Evolutionary conservation across 2,113 vertebrate species (phyloP).

Genomic region (Neomonachus schauinslandi): DNA sequence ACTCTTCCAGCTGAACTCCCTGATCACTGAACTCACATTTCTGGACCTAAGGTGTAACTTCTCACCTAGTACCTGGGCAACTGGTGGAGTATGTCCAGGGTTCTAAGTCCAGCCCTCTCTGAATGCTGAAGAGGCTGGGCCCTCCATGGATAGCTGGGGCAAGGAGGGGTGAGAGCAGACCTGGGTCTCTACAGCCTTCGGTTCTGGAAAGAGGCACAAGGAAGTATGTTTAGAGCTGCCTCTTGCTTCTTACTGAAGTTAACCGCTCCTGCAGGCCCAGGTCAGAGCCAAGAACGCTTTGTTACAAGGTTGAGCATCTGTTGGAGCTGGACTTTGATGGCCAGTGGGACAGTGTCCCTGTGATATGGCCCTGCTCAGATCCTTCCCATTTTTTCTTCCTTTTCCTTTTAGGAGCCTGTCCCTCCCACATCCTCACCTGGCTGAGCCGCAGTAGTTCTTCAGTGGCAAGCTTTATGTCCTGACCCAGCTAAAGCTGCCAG

Average conservation of each 20-base stretch:
- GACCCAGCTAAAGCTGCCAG: slow-evolving; percentile 99
- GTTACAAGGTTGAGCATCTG: background rate
- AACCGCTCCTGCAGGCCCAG: background rate
- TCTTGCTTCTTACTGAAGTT: background rate
- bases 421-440: slow-evolving; percentile 86
- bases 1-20: slow-evolving; percentile 48
- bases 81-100: background rate
- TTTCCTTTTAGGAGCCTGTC: slow-evolving; percentile 57
- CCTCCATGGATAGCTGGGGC: background rate
- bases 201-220: slow-evolving; percentile 21
- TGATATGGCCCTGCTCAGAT: slow-evolving; percentile 49
- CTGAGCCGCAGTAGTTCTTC: slow-evolving; percentile 99
- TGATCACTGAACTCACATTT: slow-evolving; percentile 36
- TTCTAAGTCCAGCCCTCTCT: background rate
- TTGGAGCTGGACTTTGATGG: background rate
- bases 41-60: slow-evolving; percentile 30
- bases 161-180: background rate
- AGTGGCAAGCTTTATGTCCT: slow-evolving; percentile 99
- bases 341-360: background rate
- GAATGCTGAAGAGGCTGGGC: background rate
- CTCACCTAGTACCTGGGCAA: slow-evolving; percentile 4
- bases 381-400: slow-evolving; percentile 65
- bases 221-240: background rate
- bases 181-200: background rate
- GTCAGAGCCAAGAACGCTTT: background rate